Conservation (phyloP, 2,888 invertebrate genomes). For the Megalurothrips usitatus region DNA sequence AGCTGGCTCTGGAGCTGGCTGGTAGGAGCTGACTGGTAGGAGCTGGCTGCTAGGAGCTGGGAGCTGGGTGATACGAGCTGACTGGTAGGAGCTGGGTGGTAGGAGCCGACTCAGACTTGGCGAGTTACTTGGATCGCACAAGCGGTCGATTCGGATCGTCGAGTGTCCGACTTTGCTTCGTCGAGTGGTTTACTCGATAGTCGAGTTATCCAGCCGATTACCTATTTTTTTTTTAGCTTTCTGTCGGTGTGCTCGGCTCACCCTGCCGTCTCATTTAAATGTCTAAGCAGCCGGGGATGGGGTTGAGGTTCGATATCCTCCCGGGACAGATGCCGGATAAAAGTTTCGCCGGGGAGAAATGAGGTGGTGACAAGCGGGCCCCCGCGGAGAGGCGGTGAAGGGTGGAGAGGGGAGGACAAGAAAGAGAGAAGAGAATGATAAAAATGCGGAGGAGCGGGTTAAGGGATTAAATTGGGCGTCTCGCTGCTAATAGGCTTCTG, state of each 20-base stretch:
- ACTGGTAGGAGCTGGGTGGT: too few relatives aligned
- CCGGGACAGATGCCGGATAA: slow-evolving; percentile 19
- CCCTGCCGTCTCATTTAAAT: slow-evolving; percentile 1
- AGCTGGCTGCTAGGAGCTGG: too few relatives aligned
- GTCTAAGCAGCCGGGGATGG: neutral
- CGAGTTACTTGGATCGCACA: too few relatives aligned
- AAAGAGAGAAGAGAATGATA: neutral
- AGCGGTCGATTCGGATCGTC: too few relatives aligned
- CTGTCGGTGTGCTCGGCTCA: neutral
- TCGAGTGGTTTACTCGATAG: too few relatives aligned
- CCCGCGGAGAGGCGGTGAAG: neutral
- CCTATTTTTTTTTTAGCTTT: neutral
- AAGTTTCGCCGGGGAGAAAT: slow-evolving; percentile 18
- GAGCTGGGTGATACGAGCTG: too few relatives aligned
- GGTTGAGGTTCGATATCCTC: slow-evolving; percentile 24
- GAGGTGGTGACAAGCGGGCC: slow-evolving; percentile 15
- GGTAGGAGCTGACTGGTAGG: too few relatives aligned
- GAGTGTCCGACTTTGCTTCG: too few relatives aligned
- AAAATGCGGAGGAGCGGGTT: slow-evolving; percentile 14
- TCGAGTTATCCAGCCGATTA: too few relatives aligned
- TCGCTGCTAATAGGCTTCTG: slow-evolving; percentile 22
- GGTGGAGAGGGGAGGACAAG: neutral
- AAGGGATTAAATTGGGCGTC: slow-evolving; percentile 23
- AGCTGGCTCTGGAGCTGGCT: too few relatives aligned
- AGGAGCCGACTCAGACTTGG: too few relatives aligned